phyloP scores from a whole-genome alignment of 2,113 vertebrate species.

The Periophthalmodon schlosseri region DNA sequence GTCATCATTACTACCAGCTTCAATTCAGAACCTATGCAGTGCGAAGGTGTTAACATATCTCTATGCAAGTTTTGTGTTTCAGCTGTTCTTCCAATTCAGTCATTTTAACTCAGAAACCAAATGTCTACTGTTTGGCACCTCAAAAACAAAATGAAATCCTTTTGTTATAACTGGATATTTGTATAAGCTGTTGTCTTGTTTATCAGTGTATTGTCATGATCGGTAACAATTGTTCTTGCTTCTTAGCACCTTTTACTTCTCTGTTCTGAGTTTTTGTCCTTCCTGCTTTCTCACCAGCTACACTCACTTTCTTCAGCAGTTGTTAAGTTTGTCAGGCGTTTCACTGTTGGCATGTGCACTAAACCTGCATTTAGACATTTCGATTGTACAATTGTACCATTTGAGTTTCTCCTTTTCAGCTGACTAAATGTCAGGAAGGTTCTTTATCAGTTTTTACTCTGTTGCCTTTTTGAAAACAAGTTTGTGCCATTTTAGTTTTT shows the following conservation, averaged over 20 bases:
- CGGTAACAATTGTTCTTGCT: slow-evolving; percentile 16
- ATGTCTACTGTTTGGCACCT: slow-evolving; percentile 11
- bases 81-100: slow-evolving; percentile 11
- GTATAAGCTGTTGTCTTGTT: slow-evolving; percentile 7
- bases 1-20: slow-evolving; percentile 36
- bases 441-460: slow-evolving; percentile 61
- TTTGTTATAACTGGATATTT: background rate
- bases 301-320: slow-evolving; percentile 33
- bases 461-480: slow-evolving; percentile 62
- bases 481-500: slow-evolving; percentile 68
- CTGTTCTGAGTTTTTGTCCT: slow-evolving; percentile 7
- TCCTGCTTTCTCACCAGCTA: slow-evolving; percentile 49
- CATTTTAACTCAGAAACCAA: slow-evolving; percentile 12
- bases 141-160: background rate
- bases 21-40: slow-evolving; percentile 46
- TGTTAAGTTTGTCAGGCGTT: slow-evolving; percentile 49
- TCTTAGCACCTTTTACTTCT: slow-evolving; percentile 31
- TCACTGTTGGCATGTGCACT: slow-evolving; percentile 69
- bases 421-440: slow-evolving; percentile 59
- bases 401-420: slow-evolving; percentile 57
- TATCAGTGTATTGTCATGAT: slow-evolving; percentile 3
- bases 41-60: slow-evolving; percentile 40
- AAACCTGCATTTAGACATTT: slow-evolving; percentile 65
- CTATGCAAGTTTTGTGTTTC: slow-evolving; percentile 68
- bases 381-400: slow-evolving; percentile 66